phyloP scores from a whole-genome alignment of 1,140 invertebrate species.

The Hylaeus volcanicus region DNA sequence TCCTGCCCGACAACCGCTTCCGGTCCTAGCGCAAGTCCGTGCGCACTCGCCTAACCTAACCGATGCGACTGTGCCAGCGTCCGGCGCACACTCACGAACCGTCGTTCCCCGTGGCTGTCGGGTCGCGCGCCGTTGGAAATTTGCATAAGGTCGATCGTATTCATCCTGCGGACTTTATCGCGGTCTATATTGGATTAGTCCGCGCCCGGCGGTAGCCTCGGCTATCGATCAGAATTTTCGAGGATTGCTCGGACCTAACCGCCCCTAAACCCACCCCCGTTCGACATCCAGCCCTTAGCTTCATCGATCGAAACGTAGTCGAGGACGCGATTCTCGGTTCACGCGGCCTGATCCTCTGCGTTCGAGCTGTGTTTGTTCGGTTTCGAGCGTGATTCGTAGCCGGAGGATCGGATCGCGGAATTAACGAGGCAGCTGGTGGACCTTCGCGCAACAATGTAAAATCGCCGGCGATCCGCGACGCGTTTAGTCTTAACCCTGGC shows the following conservation, averaged over 20 bases:
- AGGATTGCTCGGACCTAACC: not conserved
- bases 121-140: conserved; percentile 13
- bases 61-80: not conserved
- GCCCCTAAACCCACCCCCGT: not conserved
- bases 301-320: not conserved
- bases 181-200: not conserved
- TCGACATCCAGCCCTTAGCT: not conserved
- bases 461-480: not conserved
- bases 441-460: not conserved
- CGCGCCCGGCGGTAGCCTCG: not conserved
- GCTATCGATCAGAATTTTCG: conserved; percentile 28
- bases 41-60: not conserved
- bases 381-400: not conserved
- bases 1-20: conserved; percentile 57
- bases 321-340: not conserved
- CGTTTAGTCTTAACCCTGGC: conserved; percentile 31
- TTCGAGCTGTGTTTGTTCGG: not conserved
- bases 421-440: too few species aligned
- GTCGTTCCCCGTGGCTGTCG: not conserved
- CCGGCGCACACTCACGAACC: not conserved
- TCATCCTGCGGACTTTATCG: conserved; percentile 17
- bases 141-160: conserved; percentile 44
- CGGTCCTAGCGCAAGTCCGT: conserved; percentile 24
- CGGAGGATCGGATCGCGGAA: too few species aligned
- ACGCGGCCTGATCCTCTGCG: not conserved